These are phyloP conservation scores for Bucorvus abyssinicus DNA, from an alignment of 2,797 vertebrate genomes.

Conservation along the genomic window DNA sequence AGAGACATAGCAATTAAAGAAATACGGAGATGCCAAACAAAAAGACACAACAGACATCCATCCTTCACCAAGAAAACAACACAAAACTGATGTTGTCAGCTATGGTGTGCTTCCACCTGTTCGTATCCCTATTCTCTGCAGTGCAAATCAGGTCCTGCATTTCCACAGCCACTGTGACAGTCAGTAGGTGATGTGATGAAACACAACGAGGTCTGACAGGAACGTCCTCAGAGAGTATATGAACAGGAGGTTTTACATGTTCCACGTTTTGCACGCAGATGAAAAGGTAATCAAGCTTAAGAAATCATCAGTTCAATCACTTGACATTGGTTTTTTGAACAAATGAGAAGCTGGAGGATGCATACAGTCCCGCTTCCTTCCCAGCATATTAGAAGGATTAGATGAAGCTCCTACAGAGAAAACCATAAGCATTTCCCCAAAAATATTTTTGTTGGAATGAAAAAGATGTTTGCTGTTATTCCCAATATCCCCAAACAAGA, in stretches of 20 bases:
- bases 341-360: background rate
- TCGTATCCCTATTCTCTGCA: background rate
- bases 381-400: background rate
- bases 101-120: background rate
- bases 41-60: background rate
- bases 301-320: constrained; percentile 12
- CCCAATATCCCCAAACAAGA: background rate
- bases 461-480: background rate
- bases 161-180: background rate
- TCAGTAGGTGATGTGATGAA: background rate
- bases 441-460: background rate
- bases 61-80: background rate
- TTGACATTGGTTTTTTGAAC: background rate
- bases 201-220: background rate
- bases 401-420: background rate
- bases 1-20: background rate
- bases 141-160: background rate
- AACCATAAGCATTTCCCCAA: background rate
- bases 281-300: constrained; percentile 45
- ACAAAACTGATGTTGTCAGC: background rate
- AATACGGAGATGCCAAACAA: background rate
- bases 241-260: constrained; percentile 11
- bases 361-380: background rate
- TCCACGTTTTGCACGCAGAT: background rate
- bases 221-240: background rate